These are phyloP conservation scores for Pholis gunnellus DNA, from an alignment of 2,113 vertebrate species.

Conservation along the genomic window DNA sequence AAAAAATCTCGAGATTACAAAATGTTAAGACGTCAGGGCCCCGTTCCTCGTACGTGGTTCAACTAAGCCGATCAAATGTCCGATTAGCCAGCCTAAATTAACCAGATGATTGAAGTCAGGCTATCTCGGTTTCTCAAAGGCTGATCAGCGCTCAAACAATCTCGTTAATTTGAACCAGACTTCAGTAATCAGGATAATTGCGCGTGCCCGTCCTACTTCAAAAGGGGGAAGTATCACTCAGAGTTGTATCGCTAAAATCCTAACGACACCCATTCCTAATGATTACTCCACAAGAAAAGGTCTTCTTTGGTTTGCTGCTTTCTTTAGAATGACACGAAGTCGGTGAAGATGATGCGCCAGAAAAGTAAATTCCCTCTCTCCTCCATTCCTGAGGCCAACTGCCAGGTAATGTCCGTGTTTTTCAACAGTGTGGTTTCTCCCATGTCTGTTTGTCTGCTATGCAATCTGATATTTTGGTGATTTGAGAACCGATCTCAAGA, in stretches of 20 bases:
- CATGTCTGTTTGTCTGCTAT: background rate
- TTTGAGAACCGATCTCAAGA: background rate
- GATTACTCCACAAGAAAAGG: background rate
- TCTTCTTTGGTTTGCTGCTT: background rate
- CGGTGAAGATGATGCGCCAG: constrained; percentile 91
- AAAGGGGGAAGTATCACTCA: too few species aligned
- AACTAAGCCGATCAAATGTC: too few species aligned
- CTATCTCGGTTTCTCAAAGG: too few species aligned
- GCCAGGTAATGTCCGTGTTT: constrained; percentile 62
- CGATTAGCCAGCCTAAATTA: too few species aligned
- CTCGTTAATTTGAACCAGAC: too few species aligned
- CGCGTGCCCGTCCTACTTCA: too few species aligned
- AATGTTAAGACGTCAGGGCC: background rate
- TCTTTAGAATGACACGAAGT: constrained; percentile 87
- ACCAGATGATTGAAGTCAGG: too few species aligned
- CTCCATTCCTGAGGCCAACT: constrained; percentile 81
- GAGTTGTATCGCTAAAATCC: background rate
- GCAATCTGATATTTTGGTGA: background rate
- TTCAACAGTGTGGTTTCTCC: background rate
- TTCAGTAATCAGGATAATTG: too few species aligned
- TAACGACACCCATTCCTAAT: background rate
- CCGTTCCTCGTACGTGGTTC: too few species aligned
- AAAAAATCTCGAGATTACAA: too few species aligned
- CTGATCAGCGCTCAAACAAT: too few species aligned
- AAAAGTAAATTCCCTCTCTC: constrained; percentile 83